Percentiles rank a stretch among this genome's conserved stretches.
Evolutionary conservation across 2,888 invertebrate species (phyloP).

Genomic region (Phytoseiulus persimilis): DNA sequence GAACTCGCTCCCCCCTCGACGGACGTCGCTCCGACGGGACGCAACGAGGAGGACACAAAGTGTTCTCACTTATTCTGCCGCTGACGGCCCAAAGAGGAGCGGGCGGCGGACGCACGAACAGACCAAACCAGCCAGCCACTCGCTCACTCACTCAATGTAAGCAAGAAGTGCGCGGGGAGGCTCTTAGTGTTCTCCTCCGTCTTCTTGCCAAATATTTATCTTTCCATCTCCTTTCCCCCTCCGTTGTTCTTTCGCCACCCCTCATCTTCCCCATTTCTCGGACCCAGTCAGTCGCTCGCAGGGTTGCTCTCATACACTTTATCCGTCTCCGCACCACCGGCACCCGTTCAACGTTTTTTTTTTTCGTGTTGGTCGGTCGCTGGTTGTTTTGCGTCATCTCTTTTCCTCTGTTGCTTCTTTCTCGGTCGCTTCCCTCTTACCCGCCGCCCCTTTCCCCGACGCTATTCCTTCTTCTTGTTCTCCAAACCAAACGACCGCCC

Average conservation of each 20-base stretch:
- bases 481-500: background rate
- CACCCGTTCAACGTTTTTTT: background rate
- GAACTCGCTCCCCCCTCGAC: background rate
- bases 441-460: background rate
- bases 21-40: background rate
- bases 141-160: background rate
- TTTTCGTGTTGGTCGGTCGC: background rate
- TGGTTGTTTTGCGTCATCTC: background rate
- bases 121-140: background rate
- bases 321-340: background rate
- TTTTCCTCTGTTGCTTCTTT: background rate
- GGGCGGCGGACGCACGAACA: background rate
- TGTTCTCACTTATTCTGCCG: background rate
- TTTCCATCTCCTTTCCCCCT: background rate
- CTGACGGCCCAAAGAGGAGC: background rate
- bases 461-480: background rate
- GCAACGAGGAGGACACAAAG: background rate
- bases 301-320: background rate
- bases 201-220: constrained; percentile 5
- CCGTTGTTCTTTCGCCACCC: background rate
- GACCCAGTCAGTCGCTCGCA: background rate
- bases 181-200: background rate
- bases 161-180: background rate
- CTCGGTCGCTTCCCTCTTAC: background rate
- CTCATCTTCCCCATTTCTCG: background rate